These are phyloP conservation scores for Ophion obscuratus DNA, from an alignment of 2,888 invertebrate species.

Conservation along the genomic window DNA sequence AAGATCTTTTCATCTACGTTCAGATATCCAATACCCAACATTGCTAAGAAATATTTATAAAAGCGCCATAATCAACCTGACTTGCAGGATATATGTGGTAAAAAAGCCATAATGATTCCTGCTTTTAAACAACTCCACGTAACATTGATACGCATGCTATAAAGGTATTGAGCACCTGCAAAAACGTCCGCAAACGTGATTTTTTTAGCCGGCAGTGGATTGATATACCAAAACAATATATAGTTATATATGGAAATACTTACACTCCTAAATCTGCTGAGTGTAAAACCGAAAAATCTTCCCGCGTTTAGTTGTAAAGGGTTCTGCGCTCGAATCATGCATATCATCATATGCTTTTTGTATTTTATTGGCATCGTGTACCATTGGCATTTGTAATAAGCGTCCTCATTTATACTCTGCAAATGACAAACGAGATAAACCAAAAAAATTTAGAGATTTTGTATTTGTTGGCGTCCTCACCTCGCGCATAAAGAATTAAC, in stretches of 20 bases:
- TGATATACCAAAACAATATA: not conserved
- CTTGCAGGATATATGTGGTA: too few species aligned
- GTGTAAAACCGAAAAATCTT: too few species aligned
- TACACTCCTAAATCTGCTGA: too few species aligned
- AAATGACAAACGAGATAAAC: conserved; percentile 74
- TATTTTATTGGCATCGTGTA: too few species aligned
- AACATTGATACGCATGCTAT: not conserved
- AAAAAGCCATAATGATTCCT: not conserved
- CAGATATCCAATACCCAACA: not conserved
- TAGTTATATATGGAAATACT: conserved; percentile 77
- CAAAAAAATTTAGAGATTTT: conserved; percentile 13
- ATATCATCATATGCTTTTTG: too few species aligned
- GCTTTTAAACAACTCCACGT: too few species aligned
- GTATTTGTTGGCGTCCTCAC: not conserved
- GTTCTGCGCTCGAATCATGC: too few species aligned
- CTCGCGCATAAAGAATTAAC: not conserved
- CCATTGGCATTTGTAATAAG: conserved; percentile 44
- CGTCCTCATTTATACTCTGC: not conserved
- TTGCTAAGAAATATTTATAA: too few species aligned
- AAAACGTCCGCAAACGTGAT: conserved; percentile 9
- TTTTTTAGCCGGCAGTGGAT: not conserved
- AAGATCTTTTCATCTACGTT: too few species aligned
- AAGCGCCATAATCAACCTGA: not conserved
- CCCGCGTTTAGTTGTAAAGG: too few species aligned
- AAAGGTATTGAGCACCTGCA: not conserved